phyloP scores from a whole-genome alignment of 2,113 vertebrate species.

The Psittacus erithacus region DNA sequence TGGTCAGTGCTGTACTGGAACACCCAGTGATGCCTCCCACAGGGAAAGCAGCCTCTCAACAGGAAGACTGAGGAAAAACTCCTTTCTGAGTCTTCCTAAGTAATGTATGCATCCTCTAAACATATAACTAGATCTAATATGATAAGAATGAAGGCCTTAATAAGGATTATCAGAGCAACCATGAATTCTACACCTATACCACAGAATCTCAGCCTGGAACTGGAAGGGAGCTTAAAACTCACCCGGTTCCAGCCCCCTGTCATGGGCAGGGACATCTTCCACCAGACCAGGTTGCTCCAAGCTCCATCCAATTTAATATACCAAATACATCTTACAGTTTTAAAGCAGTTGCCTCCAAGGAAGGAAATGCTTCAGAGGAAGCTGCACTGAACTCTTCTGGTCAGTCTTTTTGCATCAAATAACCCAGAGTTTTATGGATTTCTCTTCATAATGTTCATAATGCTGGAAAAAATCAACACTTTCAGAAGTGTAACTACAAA shows the following conservation, averaged over 20 bases:
- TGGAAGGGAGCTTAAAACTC: background rate
- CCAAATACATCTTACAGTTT: background rate
- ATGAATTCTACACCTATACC: background rate
- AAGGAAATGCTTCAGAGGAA: background rate
- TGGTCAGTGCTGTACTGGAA: background rate
- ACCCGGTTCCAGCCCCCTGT: background rate
- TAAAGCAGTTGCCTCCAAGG: background rate
- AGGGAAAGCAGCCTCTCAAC: background rate
- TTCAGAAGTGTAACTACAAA: accelerated
- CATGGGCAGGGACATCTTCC: background rate
- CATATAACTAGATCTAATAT: background rate
- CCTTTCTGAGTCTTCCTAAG: background rate
- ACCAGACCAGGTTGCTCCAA: background rate
- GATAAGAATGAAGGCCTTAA: background rate
- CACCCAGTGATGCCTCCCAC: background rate
- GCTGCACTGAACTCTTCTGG: background rate
- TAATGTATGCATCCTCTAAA: background rate
- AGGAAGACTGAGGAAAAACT: background rate
- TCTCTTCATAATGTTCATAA: background rate
- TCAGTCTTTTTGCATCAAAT: background rate
- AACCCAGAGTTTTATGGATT: background rate
- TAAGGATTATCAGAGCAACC: background rate
- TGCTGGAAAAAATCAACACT: background rate
- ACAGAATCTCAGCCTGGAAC: background rate
- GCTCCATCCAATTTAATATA: background rate